A percentile compares a stretch with the other conserved stretches of the same genome.
phyloP scores from a whole-genome alignment of 2,113 vertebrate species.

The Vombatus ursinus region DNA sequence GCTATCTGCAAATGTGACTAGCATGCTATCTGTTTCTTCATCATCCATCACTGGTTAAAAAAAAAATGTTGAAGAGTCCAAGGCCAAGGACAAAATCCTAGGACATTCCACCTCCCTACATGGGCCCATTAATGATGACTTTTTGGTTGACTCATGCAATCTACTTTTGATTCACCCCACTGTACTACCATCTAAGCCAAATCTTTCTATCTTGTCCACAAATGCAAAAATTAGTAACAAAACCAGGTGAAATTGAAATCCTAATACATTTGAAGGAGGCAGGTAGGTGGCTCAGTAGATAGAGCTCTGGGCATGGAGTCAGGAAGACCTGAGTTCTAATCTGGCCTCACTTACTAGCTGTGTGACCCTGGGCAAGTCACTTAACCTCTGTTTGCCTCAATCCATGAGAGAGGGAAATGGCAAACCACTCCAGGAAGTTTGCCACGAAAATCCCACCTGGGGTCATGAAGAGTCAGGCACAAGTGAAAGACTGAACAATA shows the following conservation, averaged over 20 bases:
- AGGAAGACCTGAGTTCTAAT: background rate
- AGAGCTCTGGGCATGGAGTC: background rate
- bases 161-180: background rate
- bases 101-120: background rate
- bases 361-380: background rate
- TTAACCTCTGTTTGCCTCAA: background rate
- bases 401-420: background rate
- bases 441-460: background rate
- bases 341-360: background rate
- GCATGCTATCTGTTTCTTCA: background rate
- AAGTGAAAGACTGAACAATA: background rate
- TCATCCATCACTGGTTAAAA: background rate
- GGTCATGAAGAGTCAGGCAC: background rate
- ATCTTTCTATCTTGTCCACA: background rate
- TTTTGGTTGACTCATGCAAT: background rate
- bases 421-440: background rate
- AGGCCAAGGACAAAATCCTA: background rate
- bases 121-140: background rate
- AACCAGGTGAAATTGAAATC: background rate
- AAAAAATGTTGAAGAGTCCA: background rate
- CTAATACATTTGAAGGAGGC: background rate
- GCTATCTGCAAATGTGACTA: background rate
- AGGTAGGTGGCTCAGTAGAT: background rate
- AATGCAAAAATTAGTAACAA: background rate
- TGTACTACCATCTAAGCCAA: background rate